Evolutionary conservation across 2,113 vertebrate genomes (phyloP).

Genomic region (Corythornis cristatus): DNA sequence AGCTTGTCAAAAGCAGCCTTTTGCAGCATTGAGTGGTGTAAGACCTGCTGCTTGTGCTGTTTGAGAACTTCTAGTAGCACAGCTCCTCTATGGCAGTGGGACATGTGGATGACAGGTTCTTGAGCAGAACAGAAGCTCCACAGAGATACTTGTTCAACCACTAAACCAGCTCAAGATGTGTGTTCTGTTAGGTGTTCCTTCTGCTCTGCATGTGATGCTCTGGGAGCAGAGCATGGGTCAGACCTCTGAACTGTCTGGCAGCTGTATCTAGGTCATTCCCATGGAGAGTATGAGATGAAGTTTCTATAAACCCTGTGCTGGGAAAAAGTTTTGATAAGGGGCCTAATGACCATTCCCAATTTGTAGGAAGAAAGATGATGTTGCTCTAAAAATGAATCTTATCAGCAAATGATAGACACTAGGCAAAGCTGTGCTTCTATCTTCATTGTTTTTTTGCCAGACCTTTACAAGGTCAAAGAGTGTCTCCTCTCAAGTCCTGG

Average conservation of each 20-base stretch:
- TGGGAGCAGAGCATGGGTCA: not conserved
- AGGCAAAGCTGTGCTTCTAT: not conserved
- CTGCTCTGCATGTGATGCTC: not conserved
- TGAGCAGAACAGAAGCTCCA: not conserved
- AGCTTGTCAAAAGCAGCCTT: not conserved
- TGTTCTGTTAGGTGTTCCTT: not conserved
- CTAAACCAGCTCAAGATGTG: not conserved
- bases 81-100: not conserved
- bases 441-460: not conserved
- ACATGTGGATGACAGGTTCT: not conserved
- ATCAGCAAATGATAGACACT: not conserved
- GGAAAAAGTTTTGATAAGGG: not conserved
- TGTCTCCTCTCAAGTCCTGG: not conserved
- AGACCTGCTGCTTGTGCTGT: not conserved
- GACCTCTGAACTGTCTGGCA: not conserved
- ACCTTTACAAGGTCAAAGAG: not conserved
- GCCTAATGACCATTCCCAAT: not conserved
- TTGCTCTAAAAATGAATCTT: not conserved
- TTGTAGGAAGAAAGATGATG: not conserved
- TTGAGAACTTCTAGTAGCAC: not conserved
- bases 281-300: fast-evolving
- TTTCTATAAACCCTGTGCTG: not conserved
- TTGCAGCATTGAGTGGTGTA: not conserved
- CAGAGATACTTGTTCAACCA: not conserved
- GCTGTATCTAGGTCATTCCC: not conserved